phyloP scores from a whole-genome alignment of 2,113 vertebrate genomes.

The Apeltes quadracus region DNA sequence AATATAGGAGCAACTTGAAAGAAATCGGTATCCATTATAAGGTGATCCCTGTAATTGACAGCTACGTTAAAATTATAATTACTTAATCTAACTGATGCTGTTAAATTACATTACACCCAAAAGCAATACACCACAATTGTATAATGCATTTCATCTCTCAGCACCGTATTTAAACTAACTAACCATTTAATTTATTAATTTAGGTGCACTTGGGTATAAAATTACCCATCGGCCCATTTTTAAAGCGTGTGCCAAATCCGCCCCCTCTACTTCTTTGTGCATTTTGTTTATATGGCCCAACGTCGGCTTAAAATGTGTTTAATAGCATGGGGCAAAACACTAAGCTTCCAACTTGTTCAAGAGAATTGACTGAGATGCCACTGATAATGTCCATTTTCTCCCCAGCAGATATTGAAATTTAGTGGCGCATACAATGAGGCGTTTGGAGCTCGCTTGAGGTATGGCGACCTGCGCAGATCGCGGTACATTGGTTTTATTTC shows the following conservation, averaged over 20 bases:
- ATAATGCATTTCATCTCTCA: neutral
- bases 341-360: neutral
- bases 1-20: neutral
- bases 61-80: neutral
- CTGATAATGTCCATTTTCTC: neutral
- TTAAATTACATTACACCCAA: neutral
- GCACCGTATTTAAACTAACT: neutral
- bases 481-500: slow-evolving; percentile 42
- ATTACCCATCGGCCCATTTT: neutral
- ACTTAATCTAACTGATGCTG: neutral
- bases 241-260: neutral
- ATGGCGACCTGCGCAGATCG: too few species aligned
- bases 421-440: too few species aligned
- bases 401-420: neutral
- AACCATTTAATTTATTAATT: neutral
- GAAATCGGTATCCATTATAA: neutral
- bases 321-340: neutral
- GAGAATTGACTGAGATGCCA: too few species aligned
- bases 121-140: neutral
- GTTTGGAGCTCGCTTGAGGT: neutral
- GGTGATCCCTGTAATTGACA: neutral
- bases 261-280: neutral
- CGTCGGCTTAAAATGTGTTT: too few species aligned
- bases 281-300: neutral
- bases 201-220: neutral